Conservation (phyloP, 2,888 invertebrate genomes). For the Nephrotoma appendiculata region DNA sequence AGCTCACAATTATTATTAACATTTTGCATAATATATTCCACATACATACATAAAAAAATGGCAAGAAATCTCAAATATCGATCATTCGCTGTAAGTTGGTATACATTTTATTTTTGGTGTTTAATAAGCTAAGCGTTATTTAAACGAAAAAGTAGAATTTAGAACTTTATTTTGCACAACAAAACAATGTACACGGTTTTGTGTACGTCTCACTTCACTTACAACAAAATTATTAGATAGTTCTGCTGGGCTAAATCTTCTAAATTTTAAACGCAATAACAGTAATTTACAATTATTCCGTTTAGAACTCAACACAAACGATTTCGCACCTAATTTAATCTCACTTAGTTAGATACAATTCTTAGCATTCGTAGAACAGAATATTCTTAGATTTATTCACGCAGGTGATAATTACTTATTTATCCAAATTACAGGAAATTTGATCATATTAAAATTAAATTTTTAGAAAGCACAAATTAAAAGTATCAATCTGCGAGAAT, state of each 20-base stretch:
- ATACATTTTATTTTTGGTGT: neutral
- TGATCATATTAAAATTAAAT: too few species aligned
- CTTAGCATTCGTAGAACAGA: too few species aligned
- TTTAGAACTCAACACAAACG: neutral
- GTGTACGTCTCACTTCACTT: neutral
- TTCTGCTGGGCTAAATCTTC: neutral
- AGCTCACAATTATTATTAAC: neutral
- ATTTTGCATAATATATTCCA: neutral
- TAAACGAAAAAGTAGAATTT: neutral
- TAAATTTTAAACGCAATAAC: neutral
- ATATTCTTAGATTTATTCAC: too few species aligned
- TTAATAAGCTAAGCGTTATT: neutral
- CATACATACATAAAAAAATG: neutral
- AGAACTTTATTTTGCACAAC: neutral
- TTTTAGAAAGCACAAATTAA: too few species aligned
- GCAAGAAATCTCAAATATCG: neutral
- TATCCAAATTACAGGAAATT: too few species aligned
- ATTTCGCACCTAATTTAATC: neutral
- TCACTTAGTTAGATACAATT: neutral
- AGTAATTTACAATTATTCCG: neutral
- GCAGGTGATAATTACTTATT: too few species aligned
- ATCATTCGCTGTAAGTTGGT: neutral
- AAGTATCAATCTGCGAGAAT: too few species aligned
- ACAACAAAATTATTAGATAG: too few species aligned
- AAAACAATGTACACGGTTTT: neutral